phyloP scores from a whole-genome alignment of 2,797 vertebrate genomes.

The Nasua narica region DNA sequence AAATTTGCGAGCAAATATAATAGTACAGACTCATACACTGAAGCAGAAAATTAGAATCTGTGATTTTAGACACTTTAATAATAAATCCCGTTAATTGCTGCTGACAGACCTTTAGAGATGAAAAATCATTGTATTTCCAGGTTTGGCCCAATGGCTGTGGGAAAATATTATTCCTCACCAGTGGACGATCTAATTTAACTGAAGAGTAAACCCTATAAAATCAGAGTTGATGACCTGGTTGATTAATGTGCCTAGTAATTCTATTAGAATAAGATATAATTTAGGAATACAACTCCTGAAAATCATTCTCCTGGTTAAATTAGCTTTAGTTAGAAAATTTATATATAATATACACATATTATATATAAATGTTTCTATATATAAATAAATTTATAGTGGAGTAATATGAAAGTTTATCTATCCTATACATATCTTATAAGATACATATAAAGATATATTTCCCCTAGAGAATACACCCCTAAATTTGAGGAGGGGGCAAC shows the following conservation, averaged over 20 bases:
- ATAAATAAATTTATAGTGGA: not conserved
- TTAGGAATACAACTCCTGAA: constrained; percentile 27
- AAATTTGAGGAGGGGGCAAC: not conserved
- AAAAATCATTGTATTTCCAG: constrained; percentile 66
- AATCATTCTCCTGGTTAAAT: not conserved
- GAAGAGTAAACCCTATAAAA: constrained; percentile 50
- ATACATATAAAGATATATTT: not conserved
- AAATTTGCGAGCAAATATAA: constrained; percentile 27
- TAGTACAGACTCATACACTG: constrained; percentile 44
- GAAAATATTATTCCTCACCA: constrained; percentile 68
- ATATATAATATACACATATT: not conserved
- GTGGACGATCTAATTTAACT: constrained; percentile 64
- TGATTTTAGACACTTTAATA: constrained; percentile 69
- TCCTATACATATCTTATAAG: not conserved
- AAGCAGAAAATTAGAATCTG: constrained; percentile 74
- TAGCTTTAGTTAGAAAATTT: constrained; percentile 39
- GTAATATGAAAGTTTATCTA: not conserved
- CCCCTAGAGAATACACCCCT: not conserved
- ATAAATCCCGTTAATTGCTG: constrained; percentile 74
- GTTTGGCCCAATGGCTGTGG: constrained; percentile 32
- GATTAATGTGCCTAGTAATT: constrained; percentile 54
- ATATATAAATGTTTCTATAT: not conserved
- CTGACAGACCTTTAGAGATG: constrained; percentile 33
- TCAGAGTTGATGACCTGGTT: constrained; percentile 42
- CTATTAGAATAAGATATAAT: constrained; percentile 31